Conservation (phyloP, 2,113 vertebrate species). For the Gymnogyps californianus region DNA sequence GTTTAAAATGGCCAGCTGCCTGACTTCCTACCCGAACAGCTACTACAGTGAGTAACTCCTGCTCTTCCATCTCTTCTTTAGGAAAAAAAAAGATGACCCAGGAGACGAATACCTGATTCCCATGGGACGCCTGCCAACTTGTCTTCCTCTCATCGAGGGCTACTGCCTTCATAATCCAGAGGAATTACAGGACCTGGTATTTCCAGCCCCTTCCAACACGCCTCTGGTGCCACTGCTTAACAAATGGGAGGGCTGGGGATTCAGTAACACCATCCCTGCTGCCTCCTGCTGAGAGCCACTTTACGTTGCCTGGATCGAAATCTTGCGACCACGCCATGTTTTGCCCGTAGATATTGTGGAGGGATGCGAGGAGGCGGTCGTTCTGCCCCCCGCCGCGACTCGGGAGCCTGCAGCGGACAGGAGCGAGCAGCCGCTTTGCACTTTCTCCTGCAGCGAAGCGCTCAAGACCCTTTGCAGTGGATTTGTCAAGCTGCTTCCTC, state of each 20-base stretch:
- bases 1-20: background rate
- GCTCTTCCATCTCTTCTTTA: background rate
- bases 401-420: background rate
- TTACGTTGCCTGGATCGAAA: no score
- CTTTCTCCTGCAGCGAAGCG: background rate
- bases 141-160: background rate
- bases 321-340: background rate
- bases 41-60: background rate
- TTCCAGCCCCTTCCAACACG: background rate
- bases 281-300: background rate
- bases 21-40: background rate
- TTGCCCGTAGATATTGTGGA: background rate
- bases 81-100: background rate
- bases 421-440: rapidly evolving
- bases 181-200: background rate
- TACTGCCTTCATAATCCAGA: background rate
- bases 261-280: background rate
- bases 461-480: background rate
- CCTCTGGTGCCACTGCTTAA: no score
- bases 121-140: background rate
- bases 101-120: background rate
- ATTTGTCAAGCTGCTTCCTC: background rate
- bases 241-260: rapidly evolving
- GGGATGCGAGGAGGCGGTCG: rapidly evolving
- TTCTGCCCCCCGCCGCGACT: background rate